phyloP scores from a whole-genome alignment of 2,113 vertebrate genomes.

The Capreolus pygargus region DNA sequence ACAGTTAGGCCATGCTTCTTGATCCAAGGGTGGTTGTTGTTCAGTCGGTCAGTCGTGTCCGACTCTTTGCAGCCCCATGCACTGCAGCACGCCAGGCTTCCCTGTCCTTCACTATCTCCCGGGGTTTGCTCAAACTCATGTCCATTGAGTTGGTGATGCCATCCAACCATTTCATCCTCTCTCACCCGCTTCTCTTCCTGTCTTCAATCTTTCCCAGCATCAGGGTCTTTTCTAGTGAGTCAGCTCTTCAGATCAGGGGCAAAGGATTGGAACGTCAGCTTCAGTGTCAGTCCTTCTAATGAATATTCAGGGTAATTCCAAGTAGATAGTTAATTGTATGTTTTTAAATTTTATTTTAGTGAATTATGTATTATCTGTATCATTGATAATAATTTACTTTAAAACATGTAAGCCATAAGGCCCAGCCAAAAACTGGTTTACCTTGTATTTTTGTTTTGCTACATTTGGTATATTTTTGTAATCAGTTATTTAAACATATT shows the following conservation, averaged over 20 bases:
- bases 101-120: neutral
- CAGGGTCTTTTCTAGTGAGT: neutral
- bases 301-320: neutral
- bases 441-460: neutral
- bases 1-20: neutral
- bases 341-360: slow-evolving; percentile 33
- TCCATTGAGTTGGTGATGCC: neutral
- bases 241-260: neutral
- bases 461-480: neutral
- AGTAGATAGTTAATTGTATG: neutral
- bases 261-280: neutral
- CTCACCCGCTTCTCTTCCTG: neutral
- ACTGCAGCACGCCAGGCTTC: neutral
- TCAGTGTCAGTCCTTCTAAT: neutral
- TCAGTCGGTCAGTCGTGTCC: neutral
- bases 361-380: neutral
- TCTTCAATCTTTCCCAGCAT: neutral
- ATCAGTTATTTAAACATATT: slow-evolving; percentile 28
- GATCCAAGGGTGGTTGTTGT: neutral
- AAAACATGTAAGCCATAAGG: neutral
- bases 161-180: neutral
- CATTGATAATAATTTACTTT: neutral
- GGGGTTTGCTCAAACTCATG: neutral
- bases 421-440: neutral
- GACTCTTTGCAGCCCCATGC: neutral